Base-by-base conservation (phyloP, 2,113 vertebrate species). In the Ovibos moschatus region DNA sequence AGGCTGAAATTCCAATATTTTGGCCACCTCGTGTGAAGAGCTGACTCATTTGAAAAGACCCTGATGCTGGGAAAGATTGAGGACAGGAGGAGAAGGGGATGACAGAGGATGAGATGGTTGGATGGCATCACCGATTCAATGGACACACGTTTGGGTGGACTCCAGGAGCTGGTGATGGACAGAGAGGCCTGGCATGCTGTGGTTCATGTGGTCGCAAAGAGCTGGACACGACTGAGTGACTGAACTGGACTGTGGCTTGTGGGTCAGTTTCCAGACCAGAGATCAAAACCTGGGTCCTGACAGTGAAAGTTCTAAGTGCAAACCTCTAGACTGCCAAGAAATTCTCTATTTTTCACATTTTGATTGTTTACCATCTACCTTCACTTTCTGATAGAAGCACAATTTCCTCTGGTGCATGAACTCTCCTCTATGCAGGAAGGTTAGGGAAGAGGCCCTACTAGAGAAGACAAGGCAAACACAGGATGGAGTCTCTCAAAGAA, bases 131-230 rank as follows among this genome's bases (percentile, higher is more conserved):
- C 58, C 0, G 5, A 60, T 2, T 60, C 58, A 30, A 60, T 15
- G 58, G 58, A 60, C 27, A 60, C 2, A 0, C 1, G 2, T 60
- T 14, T 60, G 58, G 6, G 58, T 60, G 58, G 13, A 62, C 58
- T 62, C 28, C 13, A 14, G 58, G 58, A 62, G 28, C 30, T 62
- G 58, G 28, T 62, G 58, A 62, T 30, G 58, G 58, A 62, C 28
- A 30, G 13, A 27, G 58, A 62, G 58, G 28, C 28, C 58, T 62
- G 58, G 58, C 1, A 0, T 62, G 60, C 13, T 30, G 28, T 1
- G 0, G 28, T 62, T 60, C 13, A 30, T 30, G 2, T 28, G 60
- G 11, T 30, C 1, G 0, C 60, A 33, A 30, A 30, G 6, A 62
- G 13, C 7, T 6, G 3, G 60, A 30, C 28, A 62, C 1, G 14